Base-by-base conservation (phyloP, 2,113 vertebrate genomes). In the Echinops telfairi region DNA sequence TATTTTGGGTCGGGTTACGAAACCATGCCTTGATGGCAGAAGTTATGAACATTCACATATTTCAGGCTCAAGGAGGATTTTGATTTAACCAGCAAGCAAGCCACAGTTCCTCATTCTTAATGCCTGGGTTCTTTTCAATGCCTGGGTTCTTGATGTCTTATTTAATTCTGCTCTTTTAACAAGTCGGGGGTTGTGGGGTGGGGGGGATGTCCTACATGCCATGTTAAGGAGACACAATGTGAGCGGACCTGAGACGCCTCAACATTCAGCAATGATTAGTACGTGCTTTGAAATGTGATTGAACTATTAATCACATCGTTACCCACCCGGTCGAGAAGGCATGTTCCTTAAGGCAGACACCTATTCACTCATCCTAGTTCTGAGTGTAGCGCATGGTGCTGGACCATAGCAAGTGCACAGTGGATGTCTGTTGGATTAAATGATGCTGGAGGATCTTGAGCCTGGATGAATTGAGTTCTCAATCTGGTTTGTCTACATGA, bases 1-100 rank as follows among this genome's bases (percentile, higher is more conserved):
- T 71, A n/a, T 90, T 53, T 78, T 90, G 85, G 87, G 8, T 85
- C 38, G 81, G 29, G 14, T 85, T 78, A 73, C 9, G 78, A 75
- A 0, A 1, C 36, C 70, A 29, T 58, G 76, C 27, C 10, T 70
- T 78, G 40, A 17, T 25, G 78, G 33, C 25, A 40, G 25, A 19
- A n/a, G 71, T 58, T 27, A 29, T 83, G 53, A 57, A 66, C 2
- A 70, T 38, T 6, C 29, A 33, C 33, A n/a, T 58, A 66, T 77
- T 81, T 76, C 16, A 6, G 38, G 38, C 31, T 93, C 60, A 95
- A 10, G 83, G 33, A 76, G 14, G 7, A 87, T 76, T 62, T 89
- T 14, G 25, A 79, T 84, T 94, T 84, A 76, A 25, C 14, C 1
- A 64, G 29, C 1, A 84, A 80, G 40, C 43, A 73, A 57, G 53